These are phyloP conservation scores for Drosophila mimica DNA, from an alignment of 2,888 invertebrate genomes.

Conservation along the genomic window DNA sequence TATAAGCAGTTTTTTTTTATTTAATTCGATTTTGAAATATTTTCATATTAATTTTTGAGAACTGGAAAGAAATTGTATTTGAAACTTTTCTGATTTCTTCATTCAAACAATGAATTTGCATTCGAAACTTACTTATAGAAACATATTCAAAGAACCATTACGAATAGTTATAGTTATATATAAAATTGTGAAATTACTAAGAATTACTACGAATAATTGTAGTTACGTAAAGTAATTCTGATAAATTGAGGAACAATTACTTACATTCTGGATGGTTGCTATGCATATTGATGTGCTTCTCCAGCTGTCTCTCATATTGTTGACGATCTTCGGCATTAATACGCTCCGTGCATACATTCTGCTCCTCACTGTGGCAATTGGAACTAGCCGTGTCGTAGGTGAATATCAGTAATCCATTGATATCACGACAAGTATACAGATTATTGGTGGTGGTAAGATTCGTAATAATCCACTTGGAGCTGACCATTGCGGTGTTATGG, in stretches of 20 bases:
- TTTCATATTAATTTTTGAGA: too few relatives aligned
- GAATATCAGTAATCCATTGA: conserved; percentile 82
- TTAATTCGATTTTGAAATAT: too few relatives aligned
- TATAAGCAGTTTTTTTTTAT: too few relatives aligned
- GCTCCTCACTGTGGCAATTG: conserved; percentile 82
- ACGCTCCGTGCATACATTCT: conserved; percentile 85
- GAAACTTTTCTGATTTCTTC: too few relatives aligned
- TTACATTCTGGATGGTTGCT: conserved; percentile 86
- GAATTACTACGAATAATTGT: not conserved
- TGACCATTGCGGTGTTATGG: conserved; percentile 87
- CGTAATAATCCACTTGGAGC: conserved; percentile 86
- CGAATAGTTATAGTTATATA: not conserved
- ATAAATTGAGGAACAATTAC: conserved; percentile 21
- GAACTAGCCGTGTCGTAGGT: conserved; percentile 81
- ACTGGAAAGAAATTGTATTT: too few relatives aligned
- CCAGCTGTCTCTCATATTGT: conserved; percentile 86
- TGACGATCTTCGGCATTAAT: conserved; percentile 85
- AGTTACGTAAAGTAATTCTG: not conserved
- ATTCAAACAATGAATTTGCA: too few relatives aligned
- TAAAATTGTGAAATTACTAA: not conserved
- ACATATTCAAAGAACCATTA: too few relatives aligned
- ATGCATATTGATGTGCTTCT: conserved; percentile 87
- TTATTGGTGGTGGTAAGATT: conserved; percentile 86
- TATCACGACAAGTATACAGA: conserved; percentile 82
- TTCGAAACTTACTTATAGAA: too few relatives aligned